Conservation (phyloP, 2,888 invertebrate species). For the Protodeltote pygarga region DNA sequence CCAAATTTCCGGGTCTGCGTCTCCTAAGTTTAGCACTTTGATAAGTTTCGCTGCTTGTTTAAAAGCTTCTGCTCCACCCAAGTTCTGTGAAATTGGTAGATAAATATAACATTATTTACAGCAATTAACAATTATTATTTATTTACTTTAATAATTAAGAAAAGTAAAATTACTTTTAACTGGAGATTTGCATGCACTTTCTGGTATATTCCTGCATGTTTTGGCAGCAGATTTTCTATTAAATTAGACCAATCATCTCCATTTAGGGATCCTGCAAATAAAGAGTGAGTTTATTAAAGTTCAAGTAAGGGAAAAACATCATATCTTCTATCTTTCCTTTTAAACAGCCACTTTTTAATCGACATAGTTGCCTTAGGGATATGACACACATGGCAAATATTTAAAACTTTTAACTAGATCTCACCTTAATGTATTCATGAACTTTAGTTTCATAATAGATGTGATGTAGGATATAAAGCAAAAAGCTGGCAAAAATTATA, state of each 20-base stretch:
- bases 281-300: background rate
- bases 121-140: background rate
- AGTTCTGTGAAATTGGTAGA: constrained; percentile 65
- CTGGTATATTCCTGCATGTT: constrained; percentile 81
- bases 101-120: background rate
- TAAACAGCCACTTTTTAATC: background rate
- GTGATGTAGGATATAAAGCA: no score
- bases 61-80: constrained; percentile 80
- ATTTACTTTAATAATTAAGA: background rate
- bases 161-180: constrained; percentile 64
- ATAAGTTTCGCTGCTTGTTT: constrained; percentile 80
- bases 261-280: constrained; percentile 81
- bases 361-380: background rate
- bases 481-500: no score
- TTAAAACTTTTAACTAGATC: no score
- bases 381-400: no score
- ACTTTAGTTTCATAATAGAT: background rate
- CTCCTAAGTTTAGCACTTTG: constrained; percentile 76
- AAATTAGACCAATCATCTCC: constrained; percentile 88
- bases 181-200: constrained; percentile 80
- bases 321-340: background rate
- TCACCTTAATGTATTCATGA: background rate
- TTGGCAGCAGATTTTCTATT: constrained; percentile 85
- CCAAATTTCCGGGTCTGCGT: constrained; percentile 77
- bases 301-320: background rate